Evolutionary conservation across 1,140 invertebrate genomes (phyloP), one percentile per base, ranked within the genome.

Genomic region (Drosophila leontia): DNA sequence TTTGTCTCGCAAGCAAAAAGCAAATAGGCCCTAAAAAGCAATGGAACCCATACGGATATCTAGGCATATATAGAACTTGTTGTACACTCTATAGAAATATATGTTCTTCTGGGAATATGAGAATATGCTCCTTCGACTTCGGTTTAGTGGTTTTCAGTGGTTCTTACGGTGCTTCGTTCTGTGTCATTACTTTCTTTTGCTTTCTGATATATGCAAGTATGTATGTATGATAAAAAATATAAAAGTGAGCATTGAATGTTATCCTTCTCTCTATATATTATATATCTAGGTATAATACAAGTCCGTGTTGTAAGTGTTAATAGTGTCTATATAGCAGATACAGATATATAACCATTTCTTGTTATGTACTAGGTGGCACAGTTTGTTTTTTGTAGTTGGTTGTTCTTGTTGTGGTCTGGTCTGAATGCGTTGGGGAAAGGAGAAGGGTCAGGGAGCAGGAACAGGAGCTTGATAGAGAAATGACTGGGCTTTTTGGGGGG

Each of bases 291-390:
- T 71, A 71, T 70, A 70, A 37, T 82, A 82, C 80, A 82, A 75
- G 80, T 78, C 47, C 45, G 44, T 69, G 60, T 82, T 48, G 37
- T 84, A 42, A 70, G 50, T 79, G 26, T 69, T 56, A 74, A 26
- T 69, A 42, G n/a, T 65, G 45, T 68, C 44, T 82, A 58, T 71
- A 65, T 83, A 83, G 79, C 84, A 82, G 78, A 80, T 74, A 80
- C 75, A 75, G 82, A 87, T 87, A 87, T 87, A 87, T 87, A 87
- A 87, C 84, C 78, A 75, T 88, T 84, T 88, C 53, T 87, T 88
- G 85, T 90, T 90, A 90, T 90, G 85, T 90, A 90, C 85, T 90
- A 90, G 85, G 85, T 90, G 85, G 85, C 85, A 90, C 85, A 90
- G 86, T 91, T 90, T 71, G 68, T 78, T 82, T 78, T 87, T 85